Percentiles rank a stretch among this genome's conserved stretches.
Conservation (phyloP, 2,888 invertebrate species). For the Branchellion lobata region DNA sequence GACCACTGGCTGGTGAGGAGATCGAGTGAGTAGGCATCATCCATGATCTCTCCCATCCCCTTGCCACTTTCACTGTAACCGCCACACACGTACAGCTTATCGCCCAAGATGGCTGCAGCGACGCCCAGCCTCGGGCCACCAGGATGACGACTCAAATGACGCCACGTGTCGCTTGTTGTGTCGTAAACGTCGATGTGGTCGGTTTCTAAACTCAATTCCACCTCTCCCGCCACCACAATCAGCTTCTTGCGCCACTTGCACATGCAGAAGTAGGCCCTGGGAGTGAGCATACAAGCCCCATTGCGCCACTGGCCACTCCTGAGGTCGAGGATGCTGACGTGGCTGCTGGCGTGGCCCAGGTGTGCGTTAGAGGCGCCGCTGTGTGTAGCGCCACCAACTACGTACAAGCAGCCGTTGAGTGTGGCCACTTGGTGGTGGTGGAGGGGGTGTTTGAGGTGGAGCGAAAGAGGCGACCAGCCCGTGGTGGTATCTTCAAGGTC, state of each 20-base stretch:
- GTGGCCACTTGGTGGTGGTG: slow-evolving; percentile 35
- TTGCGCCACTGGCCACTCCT: slow-evolving; percentile 15
- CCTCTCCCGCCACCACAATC: slow-evolving; percentile 10
- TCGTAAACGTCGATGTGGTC: slow-evolving; percentile 27
- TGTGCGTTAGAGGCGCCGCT: background rate
- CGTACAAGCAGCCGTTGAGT: background rate
- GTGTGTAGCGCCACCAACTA: slow-evolving; percentile 24
- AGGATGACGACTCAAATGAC: slow-evolving; percentile 15
- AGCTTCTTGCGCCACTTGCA: slow-evolving; percentile 19
- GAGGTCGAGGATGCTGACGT: slow-evolving; percentile 17
- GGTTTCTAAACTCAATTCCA: slow-evolving; percentile 1
- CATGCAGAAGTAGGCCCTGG: slow-evolving; percentile 35
- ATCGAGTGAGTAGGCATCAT: slow-evolving; percentile 17
- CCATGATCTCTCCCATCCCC: slow-evolving; percentile 10
- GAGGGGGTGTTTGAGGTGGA: slow-evolving; percentile 2
- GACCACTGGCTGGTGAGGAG: slow-evolving; percentile 27
- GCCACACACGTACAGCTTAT: slow-evolving; percentile 21
- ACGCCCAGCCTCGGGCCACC: slow-evolving; percentile 35
- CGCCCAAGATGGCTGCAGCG: slow-evolving; percentile 3
- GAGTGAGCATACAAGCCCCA: slow-evolving; percentile 2
- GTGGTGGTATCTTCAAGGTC: background rate
- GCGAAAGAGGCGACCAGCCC: slow-evolving; percentile 10
- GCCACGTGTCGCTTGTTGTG: slow-evolving; percentile 12
- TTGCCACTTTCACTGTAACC: slow-evolving; percentile 5
- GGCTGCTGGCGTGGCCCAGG: slow-evolving; percentile 7